Base-by-base conservation (phyloP, 2,113 vertebrate genomes). In the Elephas maximus region DNA sequence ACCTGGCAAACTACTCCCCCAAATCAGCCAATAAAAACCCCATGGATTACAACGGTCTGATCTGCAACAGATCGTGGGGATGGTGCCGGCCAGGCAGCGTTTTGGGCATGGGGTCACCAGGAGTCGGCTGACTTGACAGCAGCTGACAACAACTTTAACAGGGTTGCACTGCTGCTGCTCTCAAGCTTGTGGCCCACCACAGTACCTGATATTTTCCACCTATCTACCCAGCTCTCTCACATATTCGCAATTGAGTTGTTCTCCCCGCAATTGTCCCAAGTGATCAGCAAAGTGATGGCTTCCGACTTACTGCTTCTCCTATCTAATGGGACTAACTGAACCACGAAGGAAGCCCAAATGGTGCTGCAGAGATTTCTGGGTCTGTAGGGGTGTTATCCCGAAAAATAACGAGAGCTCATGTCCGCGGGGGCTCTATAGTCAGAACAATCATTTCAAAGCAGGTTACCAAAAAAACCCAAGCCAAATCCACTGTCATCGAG, bases 361-460 rank as follows among this genome's bases (percentile, higher is more conserved):
- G 77, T 51, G 93, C 80, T 65, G 48, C 73, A 82, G 85, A 28
- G 90, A 91, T 89, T 96, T 96, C 95, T 78, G 94, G 62, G 11
- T 73, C 30, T 69, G 63, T 18, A 45, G n/a, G 48, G 76, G 44
- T 71, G n/a, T 81, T 77, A 81, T 23, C 84, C 24, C 89, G 65
- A 12, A 81, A 90, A 95, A 67, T 92, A 92, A 96, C 45, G 92
- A 96, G n/a, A 86, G 26, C 67, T 92, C 81, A 3, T 82, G 44
- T 89, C 96, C 11, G 0, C 3, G 6, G 96, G 94, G 65, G 37
- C 78, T 91, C 63, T 41, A 48, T 33, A 89, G 88, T 86, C 81
- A 78, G 11, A 90, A 82, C 80, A 94, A 60, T 96, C n/a, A 94
- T 97, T 96, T 88, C 89, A 93, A 91, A 94, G 80, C 90, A 94